phyloP scores from a whole-genome alignment of 2,888 invertebrate species.

The Pheosia gnoma region DNA sequence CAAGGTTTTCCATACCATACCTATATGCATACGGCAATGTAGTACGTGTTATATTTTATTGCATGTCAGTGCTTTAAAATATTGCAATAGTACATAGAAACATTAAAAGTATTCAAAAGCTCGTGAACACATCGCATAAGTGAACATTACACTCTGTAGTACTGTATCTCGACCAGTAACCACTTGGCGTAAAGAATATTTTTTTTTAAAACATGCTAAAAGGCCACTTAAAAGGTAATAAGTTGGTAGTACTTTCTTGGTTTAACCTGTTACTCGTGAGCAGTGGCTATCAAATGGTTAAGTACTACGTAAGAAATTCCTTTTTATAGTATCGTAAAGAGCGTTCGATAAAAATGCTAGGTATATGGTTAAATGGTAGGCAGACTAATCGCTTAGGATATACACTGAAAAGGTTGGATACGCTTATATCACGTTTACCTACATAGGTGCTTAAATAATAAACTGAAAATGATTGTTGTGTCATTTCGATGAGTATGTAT shows the following conservation, averaged over 20 bases:
- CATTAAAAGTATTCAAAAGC: neutral
- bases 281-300: conserved; percentile 2
- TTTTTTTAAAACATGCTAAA: neutral
- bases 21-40: no score
- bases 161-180: conserved; percentile 1
- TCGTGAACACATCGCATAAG: neutral
- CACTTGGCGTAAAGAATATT: conserved; percentile 1
- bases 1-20: no score
- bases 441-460: no score
- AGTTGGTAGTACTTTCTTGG: neutral
- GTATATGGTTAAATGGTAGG: no score
- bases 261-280: neutral
- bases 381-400: neutral
- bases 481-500: no score
- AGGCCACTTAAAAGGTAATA: neutral
- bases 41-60: no score
- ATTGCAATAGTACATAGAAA: neutral
- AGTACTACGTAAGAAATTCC: no score
- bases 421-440: no score
- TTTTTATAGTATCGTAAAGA: conserved; percentile 6
- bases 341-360: neutral
- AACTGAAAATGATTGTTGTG: no score
- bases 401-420: neutral
- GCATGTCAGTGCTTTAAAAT: no score
- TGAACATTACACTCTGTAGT: neutral